Conservation (phyloP, 2,113 vertebrate genomes). For the Tauraco erythrolophus region DNA sequence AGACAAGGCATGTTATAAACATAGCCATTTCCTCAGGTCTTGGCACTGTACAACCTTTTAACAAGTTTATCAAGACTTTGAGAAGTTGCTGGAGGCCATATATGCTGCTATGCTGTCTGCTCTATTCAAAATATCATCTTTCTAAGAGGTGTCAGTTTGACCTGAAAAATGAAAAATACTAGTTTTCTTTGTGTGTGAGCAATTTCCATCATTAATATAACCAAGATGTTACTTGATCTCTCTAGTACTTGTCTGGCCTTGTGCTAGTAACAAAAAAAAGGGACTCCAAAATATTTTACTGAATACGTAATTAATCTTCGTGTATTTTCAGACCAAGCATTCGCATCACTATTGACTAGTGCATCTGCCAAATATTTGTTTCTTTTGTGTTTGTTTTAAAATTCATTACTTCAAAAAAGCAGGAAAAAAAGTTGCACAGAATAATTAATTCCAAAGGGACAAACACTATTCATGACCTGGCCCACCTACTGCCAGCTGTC, state of each 20-base stretch:
- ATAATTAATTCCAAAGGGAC: background rate
- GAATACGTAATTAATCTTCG: background rate
- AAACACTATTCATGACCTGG: background rate
- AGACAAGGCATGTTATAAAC: background rate
- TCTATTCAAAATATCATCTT: background rate
- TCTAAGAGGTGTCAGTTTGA: background rate
- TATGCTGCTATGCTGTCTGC: background rate
- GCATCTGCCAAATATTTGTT: slow-evolving; percentile 8
- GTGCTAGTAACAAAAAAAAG: background rate
- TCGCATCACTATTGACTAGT: background rate
- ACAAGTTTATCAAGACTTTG: background rate
- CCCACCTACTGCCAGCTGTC: background rate
- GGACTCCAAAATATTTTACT: background rate
- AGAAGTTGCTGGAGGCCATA: background rate
- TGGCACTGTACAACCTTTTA: background rate
- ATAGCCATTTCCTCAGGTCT: background rate
- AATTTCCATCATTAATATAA: background rate
- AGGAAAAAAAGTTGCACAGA: background rate
- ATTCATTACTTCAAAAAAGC: background rate
- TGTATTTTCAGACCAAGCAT: background rate
- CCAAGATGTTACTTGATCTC: background rate
- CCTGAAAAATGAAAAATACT: background rate
- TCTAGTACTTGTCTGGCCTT: background rate
- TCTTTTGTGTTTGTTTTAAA: slow-evolving; percentile 1
- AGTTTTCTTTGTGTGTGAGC: background rate